Evolutionary conservation across 1,140 invertebrate species (phyloP).

Genomic region (Papilio polytes): DNA sequence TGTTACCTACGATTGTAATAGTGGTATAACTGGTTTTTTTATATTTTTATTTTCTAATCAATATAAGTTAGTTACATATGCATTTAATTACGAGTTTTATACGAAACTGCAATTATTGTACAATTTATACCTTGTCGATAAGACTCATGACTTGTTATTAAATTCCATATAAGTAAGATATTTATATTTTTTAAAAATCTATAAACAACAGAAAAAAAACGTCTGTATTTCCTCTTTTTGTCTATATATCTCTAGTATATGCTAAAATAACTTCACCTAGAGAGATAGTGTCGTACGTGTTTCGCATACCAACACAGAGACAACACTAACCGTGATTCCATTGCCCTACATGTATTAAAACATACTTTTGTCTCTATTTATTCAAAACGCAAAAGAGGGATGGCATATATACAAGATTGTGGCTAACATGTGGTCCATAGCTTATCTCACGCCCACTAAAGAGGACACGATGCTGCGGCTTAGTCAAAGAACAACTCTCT

Average conservation of each 20-base stretch:
- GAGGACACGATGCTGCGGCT: not conserved
- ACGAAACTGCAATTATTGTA: no score
- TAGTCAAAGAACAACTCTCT: conserved; percentile 1
- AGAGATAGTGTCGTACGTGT: not conserved
- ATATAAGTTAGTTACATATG: no score
- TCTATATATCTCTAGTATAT: not conserved
- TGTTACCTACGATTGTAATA: no score
- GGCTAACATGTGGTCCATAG: not conserved
- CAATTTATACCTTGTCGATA: no score
- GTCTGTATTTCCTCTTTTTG: not conserved
- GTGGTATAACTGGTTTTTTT: no score
- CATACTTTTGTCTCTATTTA: not conserved
- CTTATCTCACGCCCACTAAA: conserved; percentile 6
- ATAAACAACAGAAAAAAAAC: no score
- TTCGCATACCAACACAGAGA: not conserved
- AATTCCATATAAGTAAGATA: no score
- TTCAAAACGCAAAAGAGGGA: not conserved
- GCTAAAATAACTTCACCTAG: conserved; percentile 19
- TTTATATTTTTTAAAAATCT: no score
- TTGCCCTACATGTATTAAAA: not conserved
- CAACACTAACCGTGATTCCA: not conserved
- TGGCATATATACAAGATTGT: not conserved
- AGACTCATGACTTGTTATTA: no score
- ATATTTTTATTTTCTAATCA: no score
- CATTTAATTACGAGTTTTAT: no score